Evolutionary conservation across 2,113 vertebrate genomes (phyloP).

Genomic region (Oncorhynchus kisutch): DNA sequence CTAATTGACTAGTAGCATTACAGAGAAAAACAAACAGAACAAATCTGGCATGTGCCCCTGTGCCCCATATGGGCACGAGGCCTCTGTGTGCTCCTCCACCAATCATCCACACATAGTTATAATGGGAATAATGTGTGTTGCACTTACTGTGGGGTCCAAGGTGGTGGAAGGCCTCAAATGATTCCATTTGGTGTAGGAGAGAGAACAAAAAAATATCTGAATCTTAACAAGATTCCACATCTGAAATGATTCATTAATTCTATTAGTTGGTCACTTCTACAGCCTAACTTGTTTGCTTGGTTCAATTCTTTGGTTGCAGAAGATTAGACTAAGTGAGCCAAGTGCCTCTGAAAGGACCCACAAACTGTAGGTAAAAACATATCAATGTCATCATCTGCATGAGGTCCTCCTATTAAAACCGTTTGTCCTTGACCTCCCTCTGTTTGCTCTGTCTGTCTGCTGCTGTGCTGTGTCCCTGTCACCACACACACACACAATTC

Average conservation of each 20-base stretch:
- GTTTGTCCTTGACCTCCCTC: not conserved
- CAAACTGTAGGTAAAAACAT: not conserved
- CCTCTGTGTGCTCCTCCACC: not conserved
- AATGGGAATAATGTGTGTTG: too few species aligned
- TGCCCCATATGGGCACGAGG: not conserved
- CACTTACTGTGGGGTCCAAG: too few species aligned
- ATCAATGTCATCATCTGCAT: not conserved
- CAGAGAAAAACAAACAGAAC: too few species aligned
- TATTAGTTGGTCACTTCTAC: not conserved
- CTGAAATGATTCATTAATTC: not conserved
- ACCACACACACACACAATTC: not conserved
- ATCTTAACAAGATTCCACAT: not conserved
- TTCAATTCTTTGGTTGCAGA: not conserved
- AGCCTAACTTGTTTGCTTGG: not conserved
- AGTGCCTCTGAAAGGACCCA: not conserved
- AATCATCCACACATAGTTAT: not conserved
- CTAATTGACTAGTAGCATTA: too few species aligned
- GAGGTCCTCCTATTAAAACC: not conserved
- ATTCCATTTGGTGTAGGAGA: not conserved
- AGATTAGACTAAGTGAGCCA: not conserved
- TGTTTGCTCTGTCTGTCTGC: not conserved
- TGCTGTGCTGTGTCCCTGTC: not conserved
- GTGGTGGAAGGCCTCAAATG: not conserved
- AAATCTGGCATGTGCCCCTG: too few species aligned
- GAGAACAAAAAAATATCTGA: not conserved